phyloP scores from a whole-genome alignment of 2,888 invertebrate species.

The Eristalinus aeneus region DNA sequence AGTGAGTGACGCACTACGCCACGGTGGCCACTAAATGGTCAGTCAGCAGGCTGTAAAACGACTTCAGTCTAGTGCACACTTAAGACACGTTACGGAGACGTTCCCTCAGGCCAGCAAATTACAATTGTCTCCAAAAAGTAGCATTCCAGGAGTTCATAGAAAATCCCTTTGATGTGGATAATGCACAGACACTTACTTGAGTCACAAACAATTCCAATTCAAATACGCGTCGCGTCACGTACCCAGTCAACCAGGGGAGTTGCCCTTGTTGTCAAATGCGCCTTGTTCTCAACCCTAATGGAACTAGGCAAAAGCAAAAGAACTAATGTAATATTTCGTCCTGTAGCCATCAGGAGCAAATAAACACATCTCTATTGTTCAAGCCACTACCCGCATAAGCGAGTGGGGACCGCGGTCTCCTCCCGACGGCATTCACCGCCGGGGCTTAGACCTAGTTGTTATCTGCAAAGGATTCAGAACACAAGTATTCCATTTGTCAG shows the following conservation, averaged over 20 bases:
- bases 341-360: conserved; percentile 3
- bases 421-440: not conserved
- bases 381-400: not conserved
- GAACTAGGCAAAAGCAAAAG: not conserved
- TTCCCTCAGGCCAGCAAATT: no score
- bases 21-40: no score
- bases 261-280: not conserved
- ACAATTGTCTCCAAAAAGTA: no score
- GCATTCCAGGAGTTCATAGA: no score
- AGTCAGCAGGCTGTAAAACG: no score
- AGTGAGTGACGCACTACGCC: no score
- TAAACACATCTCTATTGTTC: not conserved
- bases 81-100: no score
- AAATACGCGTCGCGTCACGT: not conserved
- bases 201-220: not conserved
- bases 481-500: conserved; percentile 62
- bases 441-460: conserved; percentile 6
- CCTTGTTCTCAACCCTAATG: not conserved
- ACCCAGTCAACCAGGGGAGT: not conserved
- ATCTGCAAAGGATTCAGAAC: conserved; percentile 40
- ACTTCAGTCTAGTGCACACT: no score
- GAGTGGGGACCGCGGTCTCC: not conserved
- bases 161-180: not conserved
- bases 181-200: not conserved
- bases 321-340: conserved; percentile 12